Conservation (phyloP, 2,797 vertebrate species). For the Mormyrops boulengeri region DNA sequence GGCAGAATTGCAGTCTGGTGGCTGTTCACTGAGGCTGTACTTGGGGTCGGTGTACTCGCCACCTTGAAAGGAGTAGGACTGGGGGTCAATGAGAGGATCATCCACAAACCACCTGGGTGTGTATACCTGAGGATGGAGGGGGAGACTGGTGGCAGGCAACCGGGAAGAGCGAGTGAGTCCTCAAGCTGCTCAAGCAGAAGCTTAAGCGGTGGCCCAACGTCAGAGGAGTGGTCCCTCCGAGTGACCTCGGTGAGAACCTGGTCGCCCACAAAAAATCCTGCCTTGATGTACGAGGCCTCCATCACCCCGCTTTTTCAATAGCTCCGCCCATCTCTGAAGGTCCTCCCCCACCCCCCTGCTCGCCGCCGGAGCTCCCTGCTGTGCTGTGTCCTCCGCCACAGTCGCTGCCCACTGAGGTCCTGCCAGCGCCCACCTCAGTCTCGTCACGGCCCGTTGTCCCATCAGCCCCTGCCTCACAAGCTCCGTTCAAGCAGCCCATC, state of each 20-base stretch:
- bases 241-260: background rate
- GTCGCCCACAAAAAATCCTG: background rate
- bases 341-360: background rate
- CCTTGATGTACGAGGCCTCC: background rate
- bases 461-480: background rate
- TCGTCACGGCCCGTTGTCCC: background rate
- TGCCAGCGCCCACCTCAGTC: background rate
- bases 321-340: background rate
- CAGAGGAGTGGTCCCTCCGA: background rate
- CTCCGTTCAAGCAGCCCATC: background rate
- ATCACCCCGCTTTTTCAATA: background rate
- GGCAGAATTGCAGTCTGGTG: background rate
- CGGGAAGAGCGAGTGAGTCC: background rate
- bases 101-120: background rate
- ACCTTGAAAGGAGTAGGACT: background rate
- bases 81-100: background rate
- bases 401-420: background rate
- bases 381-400: background rate
- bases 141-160: background rate
- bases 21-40: background rate
- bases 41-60: background rate
- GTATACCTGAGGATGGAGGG: background rate
- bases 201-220: background rate
- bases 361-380: background rate
- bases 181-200: background rate